Conservation (phyloP, 2,797 vertebrate species). For the Rhinogobio ventralis region DNA sequence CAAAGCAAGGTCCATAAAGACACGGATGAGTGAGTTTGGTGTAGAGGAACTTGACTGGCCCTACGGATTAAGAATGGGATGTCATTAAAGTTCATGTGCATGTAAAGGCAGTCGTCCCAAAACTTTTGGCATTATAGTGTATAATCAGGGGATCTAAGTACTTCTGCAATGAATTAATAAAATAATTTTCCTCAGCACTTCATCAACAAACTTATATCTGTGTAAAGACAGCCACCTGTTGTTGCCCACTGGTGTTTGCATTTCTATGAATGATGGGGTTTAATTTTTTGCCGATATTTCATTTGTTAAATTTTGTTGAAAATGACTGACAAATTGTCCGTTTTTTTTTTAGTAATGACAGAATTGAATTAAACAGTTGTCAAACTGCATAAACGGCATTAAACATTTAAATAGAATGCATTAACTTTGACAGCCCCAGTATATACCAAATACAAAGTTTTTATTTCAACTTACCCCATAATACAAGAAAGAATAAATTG, state of each 20-base stretch:
- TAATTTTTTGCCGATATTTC: not conserved
- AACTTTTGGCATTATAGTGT: too few species aligned
- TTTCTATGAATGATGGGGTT: not conserved
- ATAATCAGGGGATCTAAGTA: not conserved
- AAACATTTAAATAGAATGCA: not conserved
- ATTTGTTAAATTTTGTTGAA: not conserved
- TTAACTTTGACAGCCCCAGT: not conserved
- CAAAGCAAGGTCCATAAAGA: too few species aligned
- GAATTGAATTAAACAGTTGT: not conserved
- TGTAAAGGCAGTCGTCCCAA: too few species aligned
- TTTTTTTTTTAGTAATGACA: not conserved
- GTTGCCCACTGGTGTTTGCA: not conserved
- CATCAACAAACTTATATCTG: not conserved
- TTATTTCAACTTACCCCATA: slow-evolving; percentile 88
- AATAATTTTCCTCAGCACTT: not conserved
- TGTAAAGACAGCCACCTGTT: not conserved
- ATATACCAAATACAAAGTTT: not conserved
- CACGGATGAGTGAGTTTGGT: too few species aligned
- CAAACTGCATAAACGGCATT: not conserved
- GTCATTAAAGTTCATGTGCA: too few species aligned
- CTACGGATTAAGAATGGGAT: too few species aligned
- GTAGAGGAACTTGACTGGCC: too few species aligned
- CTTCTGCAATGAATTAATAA: not conserved
- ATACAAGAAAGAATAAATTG: slow-evolving; percentile 92
- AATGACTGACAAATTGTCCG: not conserved